These are phyloP conservation scores for Pseudopodoces humilis DNA, from an alignment of 2,113 vertebrate species.

Conservation along the genomic window DNA sequence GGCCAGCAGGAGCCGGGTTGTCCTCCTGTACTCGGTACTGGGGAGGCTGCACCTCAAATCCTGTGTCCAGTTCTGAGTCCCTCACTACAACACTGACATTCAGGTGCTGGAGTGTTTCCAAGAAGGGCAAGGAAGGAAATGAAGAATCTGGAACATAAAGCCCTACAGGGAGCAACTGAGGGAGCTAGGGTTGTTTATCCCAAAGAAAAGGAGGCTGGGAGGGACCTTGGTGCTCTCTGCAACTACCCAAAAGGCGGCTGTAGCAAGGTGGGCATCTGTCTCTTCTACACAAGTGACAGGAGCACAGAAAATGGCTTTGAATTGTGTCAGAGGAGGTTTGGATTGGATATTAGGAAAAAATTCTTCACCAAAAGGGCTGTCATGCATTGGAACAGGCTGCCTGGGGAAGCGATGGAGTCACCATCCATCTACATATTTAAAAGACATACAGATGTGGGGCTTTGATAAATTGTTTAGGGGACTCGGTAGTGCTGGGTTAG, in stretches of 20 bases:
- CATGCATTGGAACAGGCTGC: background rate
- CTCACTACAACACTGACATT: background rate
- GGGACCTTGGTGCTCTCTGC: background rate
- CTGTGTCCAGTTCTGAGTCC: background rate
- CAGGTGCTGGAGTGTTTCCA: background rate
- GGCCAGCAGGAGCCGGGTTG: background rate
- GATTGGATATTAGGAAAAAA: background rate
- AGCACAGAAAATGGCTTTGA: background rate
- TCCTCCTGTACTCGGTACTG: rapidly evolving
- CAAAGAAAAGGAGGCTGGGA: background rate
- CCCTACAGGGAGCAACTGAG: background rate
- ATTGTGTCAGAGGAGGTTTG: background rate
- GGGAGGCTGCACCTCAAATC: rapidly evolving
- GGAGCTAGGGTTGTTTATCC: background rate
- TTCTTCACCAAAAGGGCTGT: background rate
- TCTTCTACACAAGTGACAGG: background rate
- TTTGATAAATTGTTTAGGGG: background rate
- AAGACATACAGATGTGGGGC: background rate
- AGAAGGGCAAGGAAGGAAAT: background rate
- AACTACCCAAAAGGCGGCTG: background rate
- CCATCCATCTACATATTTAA: background rate
- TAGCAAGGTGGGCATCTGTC: background rate
- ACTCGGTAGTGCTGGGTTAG: background rate
- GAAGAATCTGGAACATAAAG: background rate
- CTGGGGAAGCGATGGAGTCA: background rate